Conservation (phyloP, 2,797 vertebrate species). For the Poeciliopsis infans region DNA sequence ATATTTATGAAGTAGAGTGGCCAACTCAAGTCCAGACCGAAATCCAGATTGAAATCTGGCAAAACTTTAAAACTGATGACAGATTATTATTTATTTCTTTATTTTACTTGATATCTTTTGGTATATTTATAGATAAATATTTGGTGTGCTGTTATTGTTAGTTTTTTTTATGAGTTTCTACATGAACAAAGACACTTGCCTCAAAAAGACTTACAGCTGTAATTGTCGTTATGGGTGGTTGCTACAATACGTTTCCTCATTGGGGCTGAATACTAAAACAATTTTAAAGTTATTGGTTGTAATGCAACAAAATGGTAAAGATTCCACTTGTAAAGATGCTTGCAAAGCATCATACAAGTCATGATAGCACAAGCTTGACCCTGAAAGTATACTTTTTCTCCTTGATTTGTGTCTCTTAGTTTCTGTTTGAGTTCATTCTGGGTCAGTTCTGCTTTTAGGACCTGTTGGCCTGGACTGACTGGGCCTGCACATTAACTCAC, state of each 20-base stretch:
- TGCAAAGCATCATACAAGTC: background rate
- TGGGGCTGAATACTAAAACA: background rate
- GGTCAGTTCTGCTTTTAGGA: slow-evolving; percentile 47
- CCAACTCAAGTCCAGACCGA: background rate
- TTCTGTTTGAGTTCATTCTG: slow-evolving; percentile 42
- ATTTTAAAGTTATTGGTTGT: background rate
- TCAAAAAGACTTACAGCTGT: background rate
- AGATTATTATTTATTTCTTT: too few relatives aligned
- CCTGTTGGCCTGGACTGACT: slow-evolving; percentile 39
- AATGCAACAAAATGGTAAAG: background rate
- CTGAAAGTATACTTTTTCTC: background rate
- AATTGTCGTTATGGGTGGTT: background rate
- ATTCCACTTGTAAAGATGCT: background rate
- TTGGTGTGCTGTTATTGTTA: too few relatives aligned
- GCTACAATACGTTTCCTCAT: background rate
- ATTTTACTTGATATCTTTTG: too few relatives aligned
- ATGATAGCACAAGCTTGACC: background rate
- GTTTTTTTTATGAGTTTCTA: too few relatives aligned
- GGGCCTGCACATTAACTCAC: slow-evolving; percentile 52
- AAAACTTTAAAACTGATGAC: too few relatives aligned
- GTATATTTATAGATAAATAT: background rate
- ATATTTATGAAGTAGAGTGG: background rate
- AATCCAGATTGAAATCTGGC: background rate
- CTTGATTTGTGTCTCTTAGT: background rate
- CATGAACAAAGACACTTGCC: background rate